Conservation (phyloP, 2,113 vertebrate genomes). For the human region DNA sequence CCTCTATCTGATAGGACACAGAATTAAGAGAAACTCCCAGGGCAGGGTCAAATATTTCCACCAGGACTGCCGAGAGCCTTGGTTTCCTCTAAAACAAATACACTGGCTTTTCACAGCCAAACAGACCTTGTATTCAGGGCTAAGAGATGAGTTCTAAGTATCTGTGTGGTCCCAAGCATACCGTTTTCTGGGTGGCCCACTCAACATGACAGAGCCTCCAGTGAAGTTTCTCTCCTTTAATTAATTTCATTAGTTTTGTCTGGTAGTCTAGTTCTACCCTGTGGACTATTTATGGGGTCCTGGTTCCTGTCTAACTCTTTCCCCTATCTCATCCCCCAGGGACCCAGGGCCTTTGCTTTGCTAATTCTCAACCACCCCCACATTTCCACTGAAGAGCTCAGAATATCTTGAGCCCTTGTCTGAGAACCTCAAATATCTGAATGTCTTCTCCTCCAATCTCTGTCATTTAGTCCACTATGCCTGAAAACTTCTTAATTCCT, state of each 20-base stretch:
- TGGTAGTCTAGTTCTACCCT: neutral
- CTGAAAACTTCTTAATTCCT: neutral
- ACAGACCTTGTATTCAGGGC: neutral
- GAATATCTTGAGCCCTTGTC: neutral
- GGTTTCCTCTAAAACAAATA: neutral
- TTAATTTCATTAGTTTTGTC: neutral
- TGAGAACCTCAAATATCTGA: neutral
- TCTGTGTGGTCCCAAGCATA: neutral
- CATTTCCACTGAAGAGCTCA: neutral
- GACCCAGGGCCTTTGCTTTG: neutral
- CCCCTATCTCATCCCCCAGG: neutral
- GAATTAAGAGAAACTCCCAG: neutral
- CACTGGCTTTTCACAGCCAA: neutral
- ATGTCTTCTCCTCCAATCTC: neutral
- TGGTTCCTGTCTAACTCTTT: neutral
- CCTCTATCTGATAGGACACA: neutral
- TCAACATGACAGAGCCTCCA: neutral
- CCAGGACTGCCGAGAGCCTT: neutral
- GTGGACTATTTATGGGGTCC: neutral
- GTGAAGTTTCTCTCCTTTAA: neutral
- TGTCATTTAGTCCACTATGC: neutral
- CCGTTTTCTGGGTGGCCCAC: neutral
- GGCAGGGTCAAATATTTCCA: neutral
- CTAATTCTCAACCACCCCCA: neutral
- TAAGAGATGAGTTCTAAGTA: neutral